A percentile compares a stretch with the other conserved stretches of the same genome.
phyloP scores from a whole-genome alignment of 2,888 invertebrate genomes.

The Drosophila fulvimacula region DNA sequence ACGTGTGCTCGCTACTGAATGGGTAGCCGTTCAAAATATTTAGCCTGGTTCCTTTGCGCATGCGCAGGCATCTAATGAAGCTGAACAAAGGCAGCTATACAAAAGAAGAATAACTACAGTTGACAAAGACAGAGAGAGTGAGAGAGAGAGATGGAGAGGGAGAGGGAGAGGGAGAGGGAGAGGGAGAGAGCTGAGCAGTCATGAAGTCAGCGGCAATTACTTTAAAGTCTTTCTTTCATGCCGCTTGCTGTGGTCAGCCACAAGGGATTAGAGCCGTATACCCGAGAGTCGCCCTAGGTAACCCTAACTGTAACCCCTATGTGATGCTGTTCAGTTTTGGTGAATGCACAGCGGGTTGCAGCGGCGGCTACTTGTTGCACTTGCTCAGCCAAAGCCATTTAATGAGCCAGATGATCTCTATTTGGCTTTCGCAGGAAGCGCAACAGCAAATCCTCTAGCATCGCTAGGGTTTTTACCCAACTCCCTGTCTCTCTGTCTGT shows the following conservation, averaged over 20 bases:
- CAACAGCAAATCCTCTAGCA: constrained; percentile 46
- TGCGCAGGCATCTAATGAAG: constrained; percentile 50
- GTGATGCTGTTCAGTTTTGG: constrained; percentile 24
- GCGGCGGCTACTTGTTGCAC: constrained; percentile 31
- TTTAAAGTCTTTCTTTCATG: constrained; percentile 51
- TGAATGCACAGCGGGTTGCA: constrained; percentile 63
- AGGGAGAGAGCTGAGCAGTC: constrained; percentile 55
- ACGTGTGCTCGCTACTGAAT: constrained; percentile 35
- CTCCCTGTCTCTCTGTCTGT: not conserved
- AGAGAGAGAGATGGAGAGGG: constrained; percentile 6
- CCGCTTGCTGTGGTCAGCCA: constrained; percentile 59
- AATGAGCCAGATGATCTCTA: constrained; percentile 70
- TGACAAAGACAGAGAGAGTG: constrained; percentile 24
- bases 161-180: constrained; percentile 5
- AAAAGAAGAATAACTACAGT: constrained; percentile 11
- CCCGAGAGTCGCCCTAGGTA: constrained; percentile 7
- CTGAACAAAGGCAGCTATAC: constrained; percentile 26
- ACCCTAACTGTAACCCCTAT: constrained; percentile 15
- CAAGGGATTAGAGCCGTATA: constrained; percentile 53
- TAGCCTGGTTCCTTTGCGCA: constrained; percentile 7
- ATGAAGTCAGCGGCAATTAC: constrained; percentile 78
- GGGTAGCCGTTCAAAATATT: constrained; percentile 18
- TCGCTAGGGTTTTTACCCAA: constrained; percentile 23
- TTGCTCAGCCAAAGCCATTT: constrained; percentile 68
- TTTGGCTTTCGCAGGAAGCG: constrained; percentile 54